Evolutionary conservation across 2,888 invertebrate species (phyloP), one percentile per base, ranked within the genome.

Genomic region (Metalampra italica): DNA sequence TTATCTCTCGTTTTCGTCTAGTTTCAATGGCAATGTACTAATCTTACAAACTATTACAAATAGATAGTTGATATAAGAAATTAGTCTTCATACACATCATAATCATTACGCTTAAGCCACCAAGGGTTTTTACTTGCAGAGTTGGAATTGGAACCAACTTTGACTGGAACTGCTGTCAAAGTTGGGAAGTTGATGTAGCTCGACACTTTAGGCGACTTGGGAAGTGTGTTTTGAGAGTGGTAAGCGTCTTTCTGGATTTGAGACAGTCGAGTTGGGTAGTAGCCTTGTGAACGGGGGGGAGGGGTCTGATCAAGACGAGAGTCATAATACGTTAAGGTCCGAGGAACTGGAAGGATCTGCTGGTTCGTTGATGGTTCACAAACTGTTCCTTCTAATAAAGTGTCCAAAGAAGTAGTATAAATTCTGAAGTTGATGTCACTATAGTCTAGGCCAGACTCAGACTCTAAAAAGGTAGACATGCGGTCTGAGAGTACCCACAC

Each of bases 401-500:
- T 83, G 29, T 91, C 90, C n/a, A 95, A 78, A 0, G 94, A 92
- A 0, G 94, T 93, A 2, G 92, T 92, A 62, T 92, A 93, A 55
- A 96, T 92, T 64, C 95, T 91, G 82, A 95, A 96, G 71, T 96
- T 96, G 9, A 94, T 90, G 57, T 96, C 95, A 41, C 91, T 92
- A 66, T 92, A 95, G 70, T 95, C 93, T 34, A 96, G 77, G 9
- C 51, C 51, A n/a, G 8, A 48, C 39, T 91, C 91, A 5, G 92
- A 82, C 59, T 92, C 91, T 32, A 96, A 80, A 65, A 96, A 96
- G 9, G 93, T 92, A 0, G 95, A 93, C 96, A 96, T 96, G 38
- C 93, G 91, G 73, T 96, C 96, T 0, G 95, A 95, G 2, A 96
- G 91, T 0, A 95, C 94, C 96, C 96, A 96, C 3, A 94, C 90